Percentiles rank a stretch among this genome's conserved stretches.
Evolutionary conservation across 2,888 invertebrate species (phyloP).

Genomic region (Anthophora plumipes): DNA sequence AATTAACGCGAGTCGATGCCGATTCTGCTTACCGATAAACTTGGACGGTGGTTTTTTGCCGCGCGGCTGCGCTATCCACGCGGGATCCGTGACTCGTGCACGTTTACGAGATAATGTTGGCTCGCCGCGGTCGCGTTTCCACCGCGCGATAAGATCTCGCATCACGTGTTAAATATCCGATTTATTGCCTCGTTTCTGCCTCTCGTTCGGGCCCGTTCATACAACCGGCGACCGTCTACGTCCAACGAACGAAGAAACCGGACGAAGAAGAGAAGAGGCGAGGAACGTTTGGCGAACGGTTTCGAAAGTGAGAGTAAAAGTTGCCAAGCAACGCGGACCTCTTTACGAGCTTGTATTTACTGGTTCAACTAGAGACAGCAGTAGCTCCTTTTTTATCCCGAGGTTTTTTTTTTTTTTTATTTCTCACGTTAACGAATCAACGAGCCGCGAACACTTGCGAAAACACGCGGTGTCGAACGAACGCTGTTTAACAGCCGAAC

Average conservation of each 20-base stretch:
- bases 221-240: neutral
- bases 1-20: slow-evolving; percentile 64
- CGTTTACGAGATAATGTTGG: slow-evolving; percentile 62
- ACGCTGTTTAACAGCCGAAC: slow-evolving; percentile 35
- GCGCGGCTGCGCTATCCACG: slow-evolving; percentile 28
- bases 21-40: slow-evolving; percentile 66
- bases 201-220: slow-evolving; percentile 15
- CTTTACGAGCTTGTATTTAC: neutral
- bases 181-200: slow-evolving; percentile 55
- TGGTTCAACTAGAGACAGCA: neutral
- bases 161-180: slow-evolving; percentile 63
- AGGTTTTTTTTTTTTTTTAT: neutral
- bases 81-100: slow-evolving; percentile 63
- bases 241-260: neutral
- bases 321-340: neutral
- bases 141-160: slow-evolving; percentile 56
- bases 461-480: slow-evolving; percentile 38
- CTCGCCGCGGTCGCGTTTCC: slow-evolving; percentile 56
- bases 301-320: neutral
- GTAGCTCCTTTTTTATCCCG: neutral
- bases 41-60: slow-evolving; percentile 40
- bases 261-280: neutral
- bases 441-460: slow-evolving; percentile 6
- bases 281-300: neutral
- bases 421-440: neutral